A percentile compares a stretch with the other conserved stretches of the same genome.
Evolutionary conservation across 2,797 vertebrate genomes (phyloP).

Genomic region (Trachops cirrhosus): DNA sequence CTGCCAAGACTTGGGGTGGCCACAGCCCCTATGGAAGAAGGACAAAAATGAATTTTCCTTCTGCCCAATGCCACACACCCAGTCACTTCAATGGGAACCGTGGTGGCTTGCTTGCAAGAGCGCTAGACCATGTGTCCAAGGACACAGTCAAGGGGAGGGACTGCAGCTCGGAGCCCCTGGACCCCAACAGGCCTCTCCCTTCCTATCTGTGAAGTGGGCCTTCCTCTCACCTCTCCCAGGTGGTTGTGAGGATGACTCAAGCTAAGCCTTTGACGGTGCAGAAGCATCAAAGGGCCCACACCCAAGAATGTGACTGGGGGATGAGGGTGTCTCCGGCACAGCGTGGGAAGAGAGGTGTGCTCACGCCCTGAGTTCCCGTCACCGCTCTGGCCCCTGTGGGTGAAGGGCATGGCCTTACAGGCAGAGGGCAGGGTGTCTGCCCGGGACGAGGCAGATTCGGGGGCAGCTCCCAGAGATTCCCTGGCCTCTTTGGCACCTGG

Average conservation of each 20-base stretch:
- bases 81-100: neutral
- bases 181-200: neutral
- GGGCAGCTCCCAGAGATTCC: neutral
- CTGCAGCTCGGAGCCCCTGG: neutral
- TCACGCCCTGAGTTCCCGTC: fast-evolving
- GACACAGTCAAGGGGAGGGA: neutral
- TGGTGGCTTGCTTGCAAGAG: neutral
- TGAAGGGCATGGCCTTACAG: neutral
- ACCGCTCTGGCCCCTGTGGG: fast-evolving
- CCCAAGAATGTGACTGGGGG: neutral
- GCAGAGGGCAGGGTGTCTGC: neutral
- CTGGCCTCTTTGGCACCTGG: neutral
- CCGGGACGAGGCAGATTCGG: neutral
- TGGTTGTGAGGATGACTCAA: fast-evolving
- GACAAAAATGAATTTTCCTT: slow-evolving; percentile 44
- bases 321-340: neutral
- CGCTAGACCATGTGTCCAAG: neutral
- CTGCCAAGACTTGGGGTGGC: slow-evolving; percentile 72
- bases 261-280: neutral
- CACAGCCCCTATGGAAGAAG: slow-evolving; percentile 21
- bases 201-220: neutral
- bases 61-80: slow-evolving; percentile 51
- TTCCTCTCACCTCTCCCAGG: neutral
- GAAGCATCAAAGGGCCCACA: neutral
- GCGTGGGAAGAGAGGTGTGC: neutral